Base-by-base conservation (phyloP, 2,888 invertebrate genomes). In the Trichogramma evanescens region DNA sequence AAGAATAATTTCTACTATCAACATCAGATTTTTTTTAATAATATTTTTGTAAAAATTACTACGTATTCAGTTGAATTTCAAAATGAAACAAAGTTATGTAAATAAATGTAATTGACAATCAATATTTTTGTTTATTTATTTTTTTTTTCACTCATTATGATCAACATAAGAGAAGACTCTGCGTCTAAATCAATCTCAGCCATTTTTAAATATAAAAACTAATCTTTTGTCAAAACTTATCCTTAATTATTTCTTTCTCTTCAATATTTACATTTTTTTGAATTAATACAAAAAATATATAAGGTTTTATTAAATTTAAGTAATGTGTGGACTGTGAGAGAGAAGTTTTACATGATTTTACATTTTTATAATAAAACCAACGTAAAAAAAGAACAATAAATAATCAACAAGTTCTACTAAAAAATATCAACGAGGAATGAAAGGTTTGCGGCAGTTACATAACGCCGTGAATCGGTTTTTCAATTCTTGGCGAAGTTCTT, bases 391-490 rank as follows among this genome's bases (percentile, higher is more conserved):
- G 65, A 65, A 65, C 53, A 60, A 64, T 59, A 54, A 48, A 60
- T 61, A 49, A 55, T 60, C 56, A 64, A 65, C 51, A 65, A 57
- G 61, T 56, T 65, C 66, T 67, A 70, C 63, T 66, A 66, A 54
- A 52, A 70, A 70, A 69, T 67, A 72, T 69, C 67, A 72, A 56
- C 70, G 72, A 68, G 72, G 71, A 74, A 74, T 74, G 66, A 72
- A 71, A 57, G 72, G 70, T 64, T 73, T 76, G 55, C 73, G 72
- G 69, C 75, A 73, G 58, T 71, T 74, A 78, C 92, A 91, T 70
- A 92, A 80, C 77, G 89, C 86, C 66, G 88, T 91, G 75, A 94
- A 95, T 76, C 90, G 88, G 75, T 88, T 86, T 73, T 88, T 87
- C 63, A 95, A 81, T 61, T 86, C 90, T 78, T 91, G 88, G 58